Base-by-base conservation (phyloP, 2,888 invertebrate species). In the Tipula lateralis region DNA sequence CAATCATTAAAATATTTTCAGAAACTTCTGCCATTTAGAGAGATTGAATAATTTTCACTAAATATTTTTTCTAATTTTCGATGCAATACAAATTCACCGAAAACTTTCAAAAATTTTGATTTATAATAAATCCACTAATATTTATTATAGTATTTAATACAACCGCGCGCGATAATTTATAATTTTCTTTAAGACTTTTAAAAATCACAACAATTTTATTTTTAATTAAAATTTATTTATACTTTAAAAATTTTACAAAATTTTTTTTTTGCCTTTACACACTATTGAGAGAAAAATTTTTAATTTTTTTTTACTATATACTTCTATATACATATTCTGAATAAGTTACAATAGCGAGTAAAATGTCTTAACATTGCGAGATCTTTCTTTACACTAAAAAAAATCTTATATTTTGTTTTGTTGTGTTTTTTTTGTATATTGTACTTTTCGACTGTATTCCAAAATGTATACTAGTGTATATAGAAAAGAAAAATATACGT, bases 331-430 rank as follows among this genome's bases (percentile, higher is more conserved):
- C n/a, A n/a, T 66, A 9, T 66, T 66, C 66, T 24, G 66, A 66
- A 9, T 66, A 24, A 24, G 66, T 66, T 66, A 66, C 24, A 66
- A 66, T 24, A 66, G 66, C 66, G 66, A 66, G 84, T 84, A 44
- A 50, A 84, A 87, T 88, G 86, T 89, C 90, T 88, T 89, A 87
- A 88, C 89, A 87, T 88, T 89, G 89, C 89, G 89, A 89, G 89
- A 89, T 88, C 88, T 89, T 88, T 89, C 89, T 89, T 88, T 89
- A 90, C 89, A 90, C 90, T 90, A 89, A 89, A 89, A 66, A 66
- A 66, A 88, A 88, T 83, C 84, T 50, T 16, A 44, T 84, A 24
- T 83, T 84, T 44, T 84, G 84, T 87, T 87, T 88, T 86, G 30
- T 34, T 66, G 32, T 85, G 83, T 83, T 84, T 84, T 85, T 84